Conservation (phyloP, 2,113 vertebrate genomes). For the Myotis yumanensis region DNA sequence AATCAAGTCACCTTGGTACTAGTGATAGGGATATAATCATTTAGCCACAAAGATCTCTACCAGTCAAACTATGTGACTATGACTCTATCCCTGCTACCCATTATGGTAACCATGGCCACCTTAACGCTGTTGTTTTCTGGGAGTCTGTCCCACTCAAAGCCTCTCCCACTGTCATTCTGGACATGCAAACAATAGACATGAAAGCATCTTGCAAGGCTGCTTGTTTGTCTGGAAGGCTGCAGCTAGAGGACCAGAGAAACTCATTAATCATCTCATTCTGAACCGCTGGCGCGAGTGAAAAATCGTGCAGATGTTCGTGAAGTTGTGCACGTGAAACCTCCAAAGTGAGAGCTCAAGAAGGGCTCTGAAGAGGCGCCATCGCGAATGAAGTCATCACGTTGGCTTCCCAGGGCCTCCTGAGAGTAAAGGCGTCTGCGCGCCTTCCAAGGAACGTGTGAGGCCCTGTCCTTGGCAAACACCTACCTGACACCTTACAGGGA, state of each 20-base stretch:
- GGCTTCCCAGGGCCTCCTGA: neutral
- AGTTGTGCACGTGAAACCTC: neutral
- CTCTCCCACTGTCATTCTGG: neutral
- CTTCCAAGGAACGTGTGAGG: neutral
- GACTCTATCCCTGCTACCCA: neutral
- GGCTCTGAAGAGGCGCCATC: accelerated
- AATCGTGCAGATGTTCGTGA: neutral
- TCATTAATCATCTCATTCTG: neutral
- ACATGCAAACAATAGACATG: neutral
- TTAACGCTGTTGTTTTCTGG: neutral
- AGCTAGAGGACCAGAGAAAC: neutral
- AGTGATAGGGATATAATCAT: neutral
- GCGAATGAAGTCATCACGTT: neutral
- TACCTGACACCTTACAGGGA: neutral
- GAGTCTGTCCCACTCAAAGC: neutral
- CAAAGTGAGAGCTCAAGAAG: neutral
- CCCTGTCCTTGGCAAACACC: neutral
- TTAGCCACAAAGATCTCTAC: neutral
- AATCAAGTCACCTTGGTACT: neutral
- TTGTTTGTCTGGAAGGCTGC: neutral
- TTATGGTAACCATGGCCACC: neutral
- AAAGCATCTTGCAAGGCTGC: neutral
- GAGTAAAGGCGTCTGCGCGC: neutral
- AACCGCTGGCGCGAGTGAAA: neutral
- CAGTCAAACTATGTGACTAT: neutral